Percentiles rank a stretch among this genome's conserved stretches.
These are phyloP conservation scores for Cotesia glomerata DNA, from an alignment of 1,140 invertebrate genomes.

Conservation along the genomic window DNA sequence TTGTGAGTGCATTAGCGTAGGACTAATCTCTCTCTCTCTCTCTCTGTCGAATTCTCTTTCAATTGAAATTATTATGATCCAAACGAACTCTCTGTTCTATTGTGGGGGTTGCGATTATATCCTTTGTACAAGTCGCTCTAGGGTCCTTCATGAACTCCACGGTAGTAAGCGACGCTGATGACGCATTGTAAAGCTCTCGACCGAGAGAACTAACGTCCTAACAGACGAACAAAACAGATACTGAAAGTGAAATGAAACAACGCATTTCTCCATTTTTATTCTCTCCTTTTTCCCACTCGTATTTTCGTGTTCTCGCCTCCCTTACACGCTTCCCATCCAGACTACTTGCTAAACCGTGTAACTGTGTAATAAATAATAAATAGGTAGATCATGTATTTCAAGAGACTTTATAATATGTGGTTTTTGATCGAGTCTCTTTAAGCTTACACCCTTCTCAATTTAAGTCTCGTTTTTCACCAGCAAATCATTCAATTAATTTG, in stretches of 20 bases:
- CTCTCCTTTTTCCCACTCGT: too few species aligned
- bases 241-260: neutral
- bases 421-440: neutral
- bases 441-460: too few species aligned
- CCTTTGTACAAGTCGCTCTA: conserved; percentile 52
- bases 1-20: neutral
- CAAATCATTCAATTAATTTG: too few species aligned
- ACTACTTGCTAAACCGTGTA: conserved; percentile 27
- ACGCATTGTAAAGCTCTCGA: conserved; percentile 59
- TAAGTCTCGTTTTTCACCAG: too few species aligned
- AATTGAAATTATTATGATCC: conserved; percentile 60
- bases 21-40: neutral
- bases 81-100: conserved; percentile 58
- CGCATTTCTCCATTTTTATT: too few species aligned
- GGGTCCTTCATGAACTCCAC: conserved; percentile 47
- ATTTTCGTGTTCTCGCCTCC: too few species aligned
- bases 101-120: conserved; percentile 56
- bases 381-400: conserved; percentile 39
- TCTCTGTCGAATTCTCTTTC: conserved; percentile 37
- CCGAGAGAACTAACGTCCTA: conserved; percentile 34
- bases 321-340: too few species aligned
- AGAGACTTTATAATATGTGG: conserved; percentile 18
- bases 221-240: conserved; percentile 29
- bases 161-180: conserved; percentile 52
- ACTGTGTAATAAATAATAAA: conserved; percentile 48